Conservation (phyloP, 2,113 vertebrate genomes). For the Podarcis muralis region DNA sequence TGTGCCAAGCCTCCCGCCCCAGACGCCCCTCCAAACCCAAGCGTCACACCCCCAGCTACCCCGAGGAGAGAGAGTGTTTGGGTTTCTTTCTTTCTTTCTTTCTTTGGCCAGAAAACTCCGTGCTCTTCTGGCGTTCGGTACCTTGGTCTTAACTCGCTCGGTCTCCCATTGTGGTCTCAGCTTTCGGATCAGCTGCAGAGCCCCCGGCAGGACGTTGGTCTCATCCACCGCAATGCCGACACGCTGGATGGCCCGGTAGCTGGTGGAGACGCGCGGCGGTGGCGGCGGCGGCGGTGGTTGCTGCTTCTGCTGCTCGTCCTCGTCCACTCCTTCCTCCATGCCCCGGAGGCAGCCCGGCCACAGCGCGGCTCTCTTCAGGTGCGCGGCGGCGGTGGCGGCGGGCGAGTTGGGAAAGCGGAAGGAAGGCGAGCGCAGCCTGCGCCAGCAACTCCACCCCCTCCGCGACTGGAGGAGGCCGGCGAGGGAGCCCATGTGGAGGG, state of each 20-base stretch:
- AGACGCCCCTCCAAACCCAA: background rate
- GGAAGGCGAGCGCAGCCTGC: slow-evolving; percentile 63
- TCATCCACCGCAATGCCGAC: slow-evolving; percentile 90
- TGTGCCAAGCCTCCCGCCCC: background rate
- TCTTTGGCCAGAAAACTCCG: background rate
- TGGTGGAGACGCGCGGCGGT: slow-evolving; percentile 55
- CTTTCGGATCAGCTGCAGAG: slow-evolving; percentile 86
- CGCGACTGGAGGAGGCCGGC: slow-evolving; percentile 35
- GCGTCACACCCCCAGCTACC: background rate
- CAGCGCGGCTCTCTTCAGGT: slow-evolving; percentile 49
- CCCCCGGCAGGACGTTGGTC: slow-evolving; percentile 85
- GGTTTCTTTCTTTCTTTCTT: background rate
- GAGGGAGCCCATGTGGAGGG: slow-evolving; percentile 66
- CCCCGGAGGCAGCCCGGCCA: slow-evolving; percentile 59
- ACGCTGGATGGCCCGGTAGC: slow-evolving; percentile 78
- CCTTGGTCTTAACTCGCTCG: slow-evolving; percentile 87
- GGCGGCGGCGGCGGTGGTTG: background rate
- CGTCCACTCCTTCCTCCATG: slow-evolving; percentile 65
- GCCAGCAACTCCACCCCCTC: slow-evolving; percentile 67
- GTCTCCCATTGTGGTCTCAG: slow-evolving; percentile 89
- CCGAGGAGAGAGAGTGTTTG: background rate
- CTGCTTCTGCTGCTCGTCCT: slow-evolving; percentile 76
- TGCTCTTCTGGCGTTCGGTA: slow-evolving; percentile 56
- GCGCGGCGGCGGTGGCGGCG: slow-evolving; percentile 35
- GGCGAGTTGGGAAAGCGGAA: background rate